Conservation (phyloP, 2,888 invertebrate species). For the Chrysolina americana region DNA sequence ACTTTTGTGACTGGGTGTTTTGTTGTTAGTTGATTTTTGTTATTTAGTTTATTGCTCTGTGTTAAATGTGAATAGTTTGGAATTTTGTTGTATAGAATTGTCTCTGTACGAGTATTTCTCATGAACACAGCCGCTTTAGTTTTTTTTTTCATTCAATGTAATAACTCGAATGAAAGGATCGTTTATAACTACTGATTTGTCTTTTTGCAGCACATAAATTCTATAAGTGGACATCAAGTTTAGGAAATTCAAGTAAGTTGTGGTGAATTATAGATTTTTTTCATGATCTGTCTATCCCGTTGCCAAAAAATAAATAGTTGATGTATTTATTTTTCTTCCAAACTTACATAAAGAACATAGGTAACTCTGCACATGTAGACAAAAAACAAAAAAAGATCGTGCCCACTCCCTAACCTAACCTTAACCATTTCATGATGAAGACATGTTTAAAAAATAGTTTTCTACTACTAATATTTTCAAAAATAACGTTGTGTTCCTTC, state of each 20-base stretch:
- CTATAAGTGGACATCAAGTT: slow-evolving; percentile 61
- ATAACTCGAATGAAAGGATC: neutral
- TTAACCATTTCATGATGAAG: too few relatives aligned
- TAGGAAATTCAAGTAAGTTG: slow-evolving; percentile 24
- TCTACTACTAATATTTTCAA: neutral
- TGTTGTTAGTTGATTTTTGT: slow-evolving; percentile 1
- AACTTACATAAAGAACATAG: too few relatives aligned
- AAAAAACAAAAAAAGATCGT: too few relatives aligned
- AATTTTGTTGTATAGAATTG: neutral
- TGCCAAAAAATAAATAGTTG: too few relatives aligned
- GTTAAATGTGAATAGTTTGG: neutral
- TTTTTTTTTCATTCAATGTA: neutral
- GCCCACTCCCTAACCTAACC: too few relatives aligned
- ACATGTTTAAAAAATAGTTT: neutral
- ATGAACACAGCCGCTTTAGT: neutral
- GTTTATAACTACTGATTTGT: neutral
- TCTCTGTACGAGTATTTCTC: neutral
- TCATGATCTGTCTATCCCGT: too few relatives aligned
- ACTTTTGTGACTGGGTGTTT: slow-evolving; percentile 1
- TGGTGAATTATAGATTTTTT: neutral
- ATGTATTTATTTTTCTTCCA: too few relatives aligned
- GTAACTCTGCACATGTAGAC: too few relatives aligned
- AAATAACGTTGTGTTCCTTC: neutral
- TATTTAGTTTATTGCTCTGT: slow-evolving; percentile 8
- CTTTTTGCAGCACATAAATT: slow-evolving; percentile 55